Conservation (phyloP, 2,888 invertebrate genomes). For the Argynnis bischoffii region DNA sequence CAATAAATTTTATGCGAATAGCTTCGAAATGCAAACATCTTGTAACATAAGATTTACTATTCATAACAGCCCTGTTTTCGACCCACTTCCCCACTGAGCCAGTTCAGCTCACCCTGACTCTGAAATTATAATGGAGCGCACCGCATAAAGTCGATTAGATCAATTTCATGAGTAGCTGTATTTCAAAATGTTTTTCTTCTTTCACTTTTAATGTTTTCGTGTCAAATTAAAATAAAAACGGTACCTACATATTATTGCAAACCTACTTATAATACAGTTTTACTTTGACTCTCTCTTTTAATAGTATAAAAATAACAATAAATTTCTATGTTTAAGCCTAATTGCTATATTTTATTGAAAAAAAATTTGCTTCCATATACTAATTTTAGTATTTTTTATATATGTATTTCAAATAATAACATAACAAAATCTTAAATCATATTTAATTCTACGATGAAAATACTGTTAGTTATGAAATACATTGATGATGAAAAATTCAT, state of each 20-base stretch:
- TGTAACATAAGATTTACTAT: constrained; percentile 6
- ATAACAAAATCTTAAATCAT: neutral
- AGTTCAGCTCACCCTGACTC: constrained; percentile 45
- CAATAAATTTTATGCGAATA: neutral
- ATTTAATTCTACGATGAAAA: neutral
- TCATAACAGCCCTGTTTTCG: constrained; percentile 39
- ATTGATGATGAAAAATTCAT: constrained; percentile 27
- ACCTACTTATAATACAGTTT: no score
- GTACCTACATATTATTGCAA: no score
- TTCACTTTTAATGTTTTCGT: constrained; percentile 11
- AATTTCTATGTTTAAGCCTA: no score
- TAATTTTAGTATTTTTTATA: no score
- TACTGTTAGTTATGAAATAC: constrained; percentile 25
- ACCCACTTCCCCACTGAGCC: constrained; percentile 42
- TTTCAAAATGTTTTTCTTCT: constrained; percentile 23
- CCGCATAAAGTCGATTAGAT: constrained; percentile 43
- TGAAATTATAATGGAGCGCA: constrained; percentile 48
- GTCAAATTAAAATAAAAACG: neutral
- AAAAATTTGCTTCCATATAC: no score
- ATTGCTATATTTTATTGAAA: no score
- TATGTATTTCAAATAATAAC: no score
- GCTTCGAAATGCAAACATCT: constrained; percentile 4
- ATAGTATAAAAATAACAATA: no score
- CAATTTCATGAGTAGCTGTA: constrained; percentile 39
- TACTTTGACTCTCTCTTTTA: no score